Evolutionary conservation across 2,888 invertebrate genomes (phyloP).

Genomic region (Phymatocera aterrima): DNA sequence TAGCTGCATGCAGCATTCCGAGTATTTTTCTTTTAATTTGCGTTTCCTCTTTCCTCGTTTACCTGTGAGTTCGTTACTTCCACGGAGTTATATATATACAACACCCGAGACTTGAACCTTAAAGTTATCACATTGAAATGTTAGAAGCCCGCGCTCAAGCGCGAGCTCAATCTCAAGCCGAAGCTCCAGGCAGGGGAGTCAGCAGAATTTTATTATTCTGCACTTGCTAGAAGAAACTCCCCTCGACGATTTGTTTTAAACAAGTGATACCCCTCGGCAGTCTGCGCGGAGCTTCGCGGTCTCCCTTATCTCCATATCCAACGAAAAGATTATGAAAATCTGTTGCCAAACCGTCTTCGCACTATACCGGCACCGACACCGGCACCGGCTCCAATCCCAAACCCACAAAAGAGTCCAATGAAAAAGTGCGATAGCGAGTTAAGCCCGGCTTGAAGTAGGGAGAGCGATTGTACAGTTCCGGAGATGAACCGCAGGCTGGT

Average conservation of each 20-base stretch:
- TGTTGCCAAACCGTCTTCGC: not conserved
- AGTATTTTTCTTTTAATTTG: not conserved
- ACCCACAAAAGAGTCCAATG: not conserved
- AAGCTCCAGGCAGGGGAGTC: slow-evolving; percentile 5
- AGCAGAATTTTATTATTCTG: slow-evolving; percentile 35
- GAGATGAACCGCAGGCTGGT: not conserved
- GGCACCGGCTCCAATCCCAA: not conserved
- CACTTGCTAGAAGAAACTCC: not conserved
- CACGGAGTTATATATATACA: not conserved
- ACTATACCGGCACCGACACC: no score
- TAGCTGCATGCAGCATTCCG: not conserved
- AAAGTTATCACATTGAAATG: slow-evolving; percentile 29
- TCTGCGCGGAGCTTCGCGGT: not conserved
- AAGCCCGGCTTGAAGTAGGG: not conserved
- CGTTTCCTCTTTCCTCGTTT: not conserved
- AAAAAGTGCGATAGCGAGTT: not conserved
- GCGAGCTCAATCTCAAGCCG: no score
- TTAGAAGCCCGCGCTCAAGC: not conserved
- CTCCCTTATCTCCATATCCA: not conserved
- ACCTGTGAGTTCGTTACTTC: slow-evolving; percentile 8
- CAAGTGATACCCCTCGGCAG: slow-evolving; percentile 2
- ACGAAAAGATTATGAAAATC: slow-evolving; percentile 37
- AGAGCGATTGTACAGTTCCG: not conserved
- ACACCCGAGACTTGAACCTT: not conserved
- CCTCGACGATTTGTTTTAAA: slow-evolving; percentile 29